Evolutionary conservation across 37 sponge, comb jelly and placozoan genomes (phyloP), one percentile per base, ranked within the genome.

Genomic region (Aplysina aerophoba): DNA sequence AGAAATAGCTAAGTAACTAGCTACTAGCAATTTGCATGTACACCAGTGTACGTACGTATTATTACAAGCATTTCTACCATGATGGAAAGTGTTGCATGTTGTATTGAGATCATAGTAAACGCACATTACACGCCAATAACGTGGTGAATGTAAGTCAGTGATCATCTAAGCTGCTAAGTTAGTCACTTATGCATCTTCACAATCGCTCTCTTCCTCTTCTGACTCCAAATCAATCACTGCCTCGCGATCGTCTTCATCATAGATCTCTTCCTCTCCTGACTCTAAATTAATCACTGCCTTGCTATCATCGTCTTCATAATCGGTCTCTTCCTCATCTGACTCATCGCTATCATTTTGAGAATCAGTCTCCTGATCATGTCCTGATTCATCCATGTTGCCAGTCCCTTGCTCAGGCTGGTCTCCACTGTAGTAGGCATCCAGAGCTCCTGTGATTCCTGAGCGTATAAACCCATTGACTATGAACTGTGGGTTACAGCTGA

Each of bases 391-490:
- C 6, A 28, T 33, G 36, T 33, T 36, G 4, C 36, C 80, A 79
- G 57, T 25, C 80, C 25, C 80, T 55, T 79, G 56, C 4, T 4
- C n/a, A 55, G 25, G 27, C 55, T 55, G 24, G 55, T 38, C 53
- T 11, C 17, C 55, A 38, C 41, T 28, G 35, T 6, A 73, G 27
- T 53, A 17, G 55, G 30, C 80, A 79, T 79, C 80, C 80, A 79
- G 13, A 50, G 80, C 80, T 25, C 57, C 57, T 79, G 80, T 79
- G 5, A 79, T 79, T 55, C 80, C 80, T 79, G 80, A 4, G 11
- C 57, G 80, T 22, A 79, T 40, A 50, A 79, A 79, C 24, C 80
- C 80, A 50, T 79, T 79, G 27, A 79, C 80, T 53, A 79, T 79
- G 57, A 79, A 53, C 25, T 79, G 53, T 13, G 80, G 80, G 55